Percentiles rank a stretch among this genome's conserved stretches.
phyloP scores from a whole-genome alignment of 2,797 vertebrate species.

The Dendrocincla tyrannina region DNA sequence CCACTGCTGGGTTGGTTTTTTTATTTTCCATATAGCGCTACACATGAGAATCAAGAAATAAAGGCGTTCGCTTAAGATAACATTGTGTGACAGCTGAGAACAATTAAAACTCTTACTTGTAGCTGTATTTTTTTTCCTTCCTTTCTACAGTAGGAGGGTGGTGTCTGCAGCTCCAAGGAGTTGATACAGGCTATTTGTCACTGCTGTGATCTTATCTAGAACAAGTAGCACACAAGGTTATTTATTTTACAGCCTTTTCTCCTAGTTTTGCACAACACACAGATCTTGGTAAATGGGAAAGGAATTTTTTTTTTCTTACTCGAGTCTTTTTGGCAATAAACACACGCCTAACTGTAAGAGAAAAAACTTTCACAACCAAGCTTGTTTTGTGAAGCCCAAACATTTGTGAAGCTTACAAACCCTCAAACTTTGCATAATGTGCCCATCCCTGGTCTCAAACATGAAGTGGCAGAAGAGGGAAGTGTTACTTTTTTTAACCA shows the following conservation, averaged over 20 bases:
- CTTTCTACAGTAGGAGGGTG: neutral
- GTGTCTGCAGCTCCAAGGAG: constrained; percentile 3
- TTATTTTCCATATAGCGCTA: neutral
- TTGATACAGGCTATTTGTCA: constrained; percentile 13
- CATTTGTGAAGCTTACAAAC: constrained; percentile 67
- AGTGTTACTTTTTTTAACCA: constrained; percentile 78
- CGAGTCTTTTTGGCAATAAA: constrained; percentile 55
- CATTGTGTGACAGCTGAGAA: constrained; percentile 36
- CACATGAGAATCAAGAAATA: constrained; percentile 10
- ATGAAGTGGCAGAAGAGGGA: constrained; percentile 74
- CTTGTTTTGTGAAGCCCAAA: constrained; percentile 69
- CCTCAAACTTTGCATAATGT: constrained; percentile 66
- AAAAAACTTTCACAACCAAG: constrained; percentile 55
- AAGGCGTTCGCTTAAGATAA: constrained; percentile 9
- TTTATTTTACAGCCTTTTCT: constrained; percentile 55
- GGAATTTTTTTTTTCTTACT: neutral
- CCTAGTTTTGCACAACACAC: constrained; percentile 9
- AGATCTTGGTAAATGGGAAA: neutral
- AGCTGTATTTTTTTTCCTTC: neutral
- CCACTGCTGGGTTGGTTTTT: neutral
- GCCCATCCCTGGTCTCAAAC: constrained; percentile 61
- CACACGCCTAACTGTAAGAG: constrained; percentile 43
- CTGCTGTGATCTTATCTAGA: constrained; percentile 27
- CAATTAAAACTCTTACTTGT: constrained; percentile 44
- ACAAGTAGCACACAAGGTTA: neutral